A percentile compares a stretch with the other conserved stretches of the same genome.
phyloP scores from a whole-genome alignment of 2,113 vertebrate genomes.

The Callocephalon fimbriatum region DNA sequence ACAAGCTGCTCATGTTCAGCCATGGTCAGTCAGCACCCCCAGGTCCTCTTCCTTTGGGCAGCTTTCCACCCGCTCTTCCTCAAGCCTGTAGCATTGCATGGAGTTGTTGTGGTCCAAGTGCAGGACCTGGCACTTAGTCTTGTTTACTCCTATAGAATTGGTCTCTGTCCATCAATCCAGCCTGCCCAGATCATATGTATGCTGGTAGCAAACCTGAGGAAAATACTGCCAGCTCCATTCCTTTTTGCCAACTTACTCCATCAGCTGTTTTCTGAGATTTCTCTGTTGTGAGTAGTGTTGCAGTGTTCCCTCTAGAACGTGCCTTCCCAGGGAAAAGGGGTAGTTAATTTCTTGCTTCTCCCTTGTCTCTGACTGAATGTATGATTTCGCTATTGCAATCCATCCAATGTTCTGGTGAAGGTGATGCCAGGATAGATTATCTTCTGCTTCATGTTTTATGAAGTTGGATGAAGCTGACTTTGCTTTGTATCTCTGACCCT shows the following conservation, averaged over 20 bases:
- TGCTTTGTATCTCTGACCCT: not conserved
- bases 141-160: not conserved
- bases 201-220: not conserved
- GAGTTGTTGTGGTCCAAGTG: not conserved
- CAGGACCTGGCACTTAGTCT: not conserved
- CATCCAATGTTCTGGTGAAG: not conserved
- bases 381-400: not conserved
- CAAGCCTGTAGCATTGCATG: rapidly evolving
- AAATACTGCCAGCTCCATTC: not conserved
- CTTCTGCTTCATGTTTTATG: rapidly evolving
- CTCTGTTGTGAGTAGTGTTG: not conserved
- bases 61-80: not conserved
- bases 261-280: not conserved
- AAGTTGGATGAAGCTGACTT: not conserved
- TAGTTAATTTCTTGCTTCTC: not conserved
- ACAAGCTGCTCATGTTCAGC: not conserved
- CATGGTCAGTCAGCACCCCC: not conserved
- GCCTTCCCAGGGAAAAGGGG: not conserved
- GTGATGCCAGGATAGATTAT: not conserved
- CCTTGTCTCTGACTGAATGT: not conserved
- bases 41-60: not conserved
- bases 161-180: not conserved
- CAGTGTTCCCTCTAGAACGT: not conserved
- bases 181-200: not conserved
- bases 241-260: not conserved